These are phyloP conservation scores for Notothenia coriiceps DNA, from an alignment of 2,113 vertebrate species.

Conservation along the genomic window DNA sequence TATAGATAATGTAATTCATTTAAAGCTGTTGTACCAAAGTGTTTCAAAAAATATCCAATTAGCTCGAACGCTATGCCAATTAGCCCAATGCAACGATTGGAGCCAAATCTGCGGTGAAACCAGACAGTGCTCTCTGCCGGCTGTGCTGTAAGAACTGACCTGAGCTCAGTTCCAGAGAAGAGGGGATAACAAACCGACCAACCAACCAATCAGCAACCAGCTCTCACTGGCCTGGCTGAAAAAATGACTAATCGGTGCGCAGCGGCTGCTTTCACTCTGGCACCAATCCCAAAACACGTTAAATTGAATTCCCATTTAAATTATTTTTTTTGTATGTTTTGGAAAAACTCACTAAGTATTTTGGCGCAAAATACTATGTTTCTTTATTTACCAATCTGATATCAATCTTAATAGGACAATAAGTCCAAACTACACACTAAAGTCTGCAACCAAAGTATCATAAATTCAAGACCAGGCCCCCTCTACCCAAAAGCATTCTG, in stretches of 20 bases:
- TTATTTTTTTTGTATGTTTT: background rate
- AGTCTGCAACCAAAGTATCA: background rate
- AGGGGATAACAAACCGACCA: conserved; percentile 46
- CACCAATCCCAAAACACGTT: conserved; percentile 16
- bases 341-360: background rate
- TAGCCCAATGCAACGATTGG: background rate
- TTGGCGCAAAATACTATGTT: background rate
- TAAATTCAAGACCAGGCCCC: background rate
- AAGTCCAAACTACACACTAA: background rate
- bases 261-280: conserved; percentile 70
- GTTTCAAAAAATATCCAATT: conserved; percentile 16
- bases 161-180: conserved; percentile 78
- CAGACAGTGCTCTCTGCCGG: conserved; percentile 37
- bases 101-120: conserved; percentile 10
- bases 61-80: background rate
- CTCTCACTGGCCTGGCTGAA: conserved; percentile 54
- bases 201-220: conserved; percentile 59
- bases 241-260: conserved; percentile 31
- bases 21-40: background rate
- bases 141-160: conserved; percentile 73
- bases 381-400: background rate
- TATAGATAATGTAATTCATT: background rate
- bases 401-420: background rate
- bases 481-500: conserved; percentile 11
- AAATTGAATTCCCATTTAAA: background rate